Evolutionary conservation across 2,888 invertebrate genomes (phyloP).

Genomic region (Andrena chrysosceles): DNA sequence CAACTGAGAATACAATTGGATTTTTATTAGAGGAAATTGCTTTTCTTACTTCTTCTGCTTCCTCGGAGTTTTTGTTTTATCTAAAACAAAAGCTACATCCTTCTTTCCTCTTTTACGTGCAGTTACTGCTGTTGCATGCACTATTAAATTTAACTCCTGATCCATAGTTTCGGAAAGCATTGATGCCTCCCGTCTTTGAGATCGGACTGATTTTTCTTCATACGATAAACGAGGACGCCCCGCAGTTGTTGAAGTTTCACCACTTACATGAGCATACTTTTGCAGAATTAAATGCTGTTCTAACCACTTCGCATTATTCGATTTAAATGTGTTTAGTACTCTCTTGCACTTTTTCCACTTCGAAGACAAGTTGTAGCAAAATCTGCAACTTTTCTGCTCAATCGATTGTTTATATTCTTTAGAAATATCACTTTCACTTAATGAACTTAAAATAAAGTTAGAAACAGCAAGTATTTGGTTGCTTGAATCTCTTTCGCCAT

Average conservation of each 20-base stretch:
- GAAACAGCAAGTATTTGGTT: no score
- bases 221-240: not conserved
- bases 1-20: not conserved
- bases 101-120: no score
- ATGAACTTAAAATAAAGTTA: no score
- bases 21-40: not conserved
- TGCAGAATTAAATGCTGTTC: not conserved
- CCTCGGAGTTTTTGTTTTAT: not conserved
- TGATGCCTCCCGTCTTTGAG: conserved; percentile 10
- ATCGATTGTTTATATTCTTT: no score
- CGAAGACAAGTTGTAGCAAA: no score
- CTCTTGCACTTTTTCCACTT: no score
- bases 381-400: no score
- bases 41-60: conserved; percentile 1
- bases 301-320: not conserved
- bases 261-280: not conserved
- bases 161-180: conserved; percentile 5
- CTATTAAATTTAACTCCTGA: conserved; percentile 6
- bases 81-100: no score
- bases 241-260: conserved; percentile 5
- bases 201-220: not conserved
- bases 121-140: not conserved
- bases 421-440: no score
- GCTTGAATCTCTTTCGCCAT: no score
- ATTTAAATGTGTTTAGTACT: no score